Evolutionary conservation across 1,140 invertebrate species (phyloP).

Genomic region (Grapholita molesta): DNA sequence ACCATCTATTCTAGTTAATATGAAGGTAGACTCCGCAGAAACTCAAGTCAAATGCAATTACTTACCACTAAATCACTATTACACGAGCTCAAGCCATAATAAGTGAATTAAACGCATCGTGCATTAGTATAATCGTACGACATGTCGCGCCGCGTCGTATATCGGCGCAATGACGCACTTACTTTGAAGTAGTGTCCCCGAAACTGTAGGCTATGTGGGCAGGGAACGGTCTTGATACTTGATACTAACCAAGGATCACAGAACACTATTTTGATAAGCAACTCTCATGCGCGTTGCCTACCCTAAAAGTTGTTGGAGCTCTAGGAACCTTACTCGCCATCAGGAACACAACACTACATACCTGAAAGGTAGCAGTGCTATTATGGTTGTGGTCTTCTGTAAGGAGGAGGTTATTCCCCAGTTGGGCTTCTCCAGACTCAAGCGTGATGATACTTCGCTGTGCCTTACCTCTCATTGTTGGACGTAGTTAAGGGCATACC

Average conservation of each 20-base stretch:
- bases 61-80: conserved; percentile 1
- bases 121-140: conserved; percentile 8
- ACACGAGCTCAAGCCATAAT: neutral
- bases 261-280: neutral
- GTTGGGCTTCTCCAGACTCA: too few relatives aligned
- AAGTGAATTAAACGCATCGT: conserved; percentile 9
- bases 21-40: too few relatives aligned
- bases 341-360: neutral
- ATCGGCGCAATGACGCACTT: conserved; percentile 9
- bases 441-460: too few relatives aligned
- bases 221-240: neutral
- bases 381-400: too few relatives aligned
- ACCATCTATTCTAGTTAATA: too few relatives aligned
- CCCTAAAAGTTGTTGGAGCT: neutral
- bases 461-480: too few relatives aligned
- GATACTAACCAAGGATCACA: neutral
- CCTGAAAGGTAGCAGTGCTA: too few relatives aligned
- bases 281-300: too few relatives aligned
- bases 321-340: neutral
- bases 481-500: too few relatives aligned
- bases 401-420: too few relatives aligned
- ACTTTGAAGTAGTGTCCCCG: conserved; percentile 15
- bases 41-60: neutral
- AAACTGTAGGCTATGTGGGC: neutral
- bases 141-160: neutral